phyloP scores from a whole-genome alignment of 2,888 invertebrate species.

The Lasioglossum zephyrum region DNA sequence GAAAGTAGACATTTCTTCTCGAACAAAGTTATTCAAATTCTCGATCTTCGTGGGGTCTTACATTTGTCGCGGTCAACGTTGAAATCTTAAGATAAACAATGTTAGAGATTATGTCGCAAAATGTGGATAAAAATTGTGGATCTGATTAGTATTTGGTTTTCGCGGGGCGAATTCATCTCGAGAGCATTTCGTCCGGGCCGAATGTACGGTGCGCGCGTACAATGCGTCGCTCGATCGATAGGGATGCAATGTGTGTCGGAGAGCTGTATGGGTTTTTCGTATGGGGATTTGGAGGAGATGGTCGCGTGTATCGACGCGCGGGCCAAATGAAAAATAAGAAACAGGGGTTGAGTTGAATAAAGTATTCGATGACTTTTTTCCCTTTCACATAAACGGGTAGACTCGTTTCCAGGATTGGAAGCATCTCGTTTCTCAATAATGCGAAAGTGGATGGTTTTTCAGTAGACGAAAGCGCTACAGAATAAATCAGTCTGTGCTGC shows the following conservation, averaged over 20 bases:
- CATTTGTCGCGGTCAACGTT: constrained; percentile 21
- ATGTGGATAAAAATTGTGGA: constrained; percentile 50
- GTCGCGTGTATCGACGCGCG: constrained; percentile 23
- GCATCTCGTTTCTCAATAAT: too few relatives aligned
- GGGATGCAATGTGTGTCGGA: background rate
- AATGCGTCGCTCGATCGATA: constrained; percentile 16
- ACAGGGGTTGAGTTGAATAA: background rate
- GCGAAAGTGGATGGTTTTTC: too few relatives aligned
- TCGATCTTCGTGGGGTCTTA: background rate
- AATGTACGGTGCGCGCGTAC: background rate
- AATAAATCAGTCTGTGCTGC: too few relatives aligned
- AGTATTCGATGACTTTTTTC: background rate
- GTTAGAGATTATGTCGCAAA: constrained; percentile 49
- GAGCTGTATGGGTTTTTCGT: background rate
- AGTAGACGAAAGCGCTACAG: too few relatives aligned
- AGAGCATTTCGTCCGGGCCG: background rate
- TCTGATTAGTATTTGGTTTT: background rate
- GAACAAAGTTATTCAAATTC: background rate
- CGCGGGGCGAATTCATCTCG: background rate
- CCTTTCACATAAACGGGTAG: constrained; percentile 2
- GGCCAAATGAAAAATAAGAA: constrained; percentile 6
- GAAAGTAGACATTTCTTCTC: background rate
- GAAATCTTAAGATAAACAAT: constrained; percentile 60
- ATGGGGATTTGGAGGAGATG: constrained; percentile 5
- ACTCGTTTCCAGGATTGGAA: too few relatives aligned